Evolutionary conservation across 1,140 invertebrate species (phyloP).

Genomic region (Drosophila mojavensis): DNA sequence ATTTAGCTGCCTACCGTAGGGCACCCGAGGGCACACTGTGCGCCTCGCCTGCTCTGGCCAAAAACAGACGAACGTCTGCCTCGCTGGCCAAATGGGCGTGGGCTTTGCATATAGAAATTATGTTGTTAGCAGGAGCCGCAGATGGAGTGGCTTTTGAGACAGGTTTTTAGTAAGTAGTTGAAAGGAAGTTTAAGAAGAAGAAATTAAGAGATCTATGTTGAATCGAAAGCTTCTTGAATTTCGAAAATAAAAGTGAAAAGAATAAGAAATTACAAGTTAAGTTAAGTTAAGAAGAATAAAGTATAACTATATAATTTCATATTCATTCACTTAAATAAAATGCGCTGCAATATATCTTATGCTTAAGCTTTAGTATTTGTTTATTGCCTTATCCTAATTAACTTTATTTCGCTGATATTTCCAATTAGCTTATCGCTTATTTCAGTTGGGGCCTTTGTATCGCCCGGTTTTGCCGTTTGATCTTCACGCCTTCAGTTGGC

Average conservation of each 20-base stretch:
- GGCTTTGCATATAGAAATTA: constrained; percentile 52
- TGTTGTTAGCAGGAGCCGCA: constrained; percentile 43
- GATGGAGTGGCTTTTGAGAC: neutral
- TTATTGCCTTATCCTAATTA: no score
- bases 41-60: neutral
- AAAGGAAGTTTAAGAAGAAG: neutral
- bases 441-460: neutral
- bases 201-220: neutral
- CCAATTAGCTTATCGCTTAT: no score
- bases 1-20: constrained; percentile 53
- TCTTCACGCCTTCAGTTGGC: constrained; percentile 70
- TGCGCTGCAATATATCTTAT: no score
- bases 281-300: no score
- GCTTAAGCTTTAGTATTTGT: no score
- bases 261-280: no score
- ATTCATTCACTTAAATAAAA: no score
- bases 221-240: no score
- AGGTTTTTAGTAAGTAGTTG: neutral
- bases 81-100: constrained; percentile 71
- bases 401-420: no score
- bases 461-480: constrained; percentile 50
- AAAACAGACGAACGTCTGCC: constrained; percentile 8
- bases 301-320: no score
- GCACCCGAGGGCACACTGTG: constrained; percentile 44
- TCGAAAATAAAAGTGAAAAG: no score